These are phyloP conservation scores for Mirza zaza DNA, from an alignment of 2,113 vertebrate genomes.

Conservation along the genomic window DNA sequence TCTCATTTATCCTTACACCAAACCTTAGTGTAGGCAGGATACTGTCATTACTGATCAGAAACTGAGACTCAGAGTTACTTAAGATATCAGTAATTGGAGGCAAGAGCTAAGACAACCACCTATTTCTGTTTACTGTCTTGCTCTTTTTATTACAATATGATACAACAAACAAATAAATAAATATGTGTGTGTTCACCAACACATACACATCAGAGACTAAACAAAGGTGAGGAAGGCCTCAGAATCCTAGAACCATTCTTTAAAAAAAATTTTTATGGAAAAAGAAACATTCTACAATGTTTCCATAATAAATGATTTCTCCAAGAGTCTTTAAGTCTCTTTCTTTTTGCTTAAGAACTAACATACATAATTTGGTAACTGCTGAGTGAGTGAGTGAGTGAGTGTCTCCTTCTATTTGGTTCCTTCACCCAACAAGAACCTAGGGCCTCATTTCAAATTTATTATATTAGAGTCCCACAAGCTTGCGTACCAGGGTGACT, in stretches of 20 bases:
- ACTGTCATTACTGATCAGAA: neutral
- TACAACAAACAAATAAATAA: neutral
- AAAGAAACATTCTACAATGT: neutral
- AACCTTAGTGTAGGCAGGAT: neutral
- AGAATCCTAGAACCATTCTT: conserved; percentile 8
- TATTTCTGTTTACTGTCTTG: neutral
- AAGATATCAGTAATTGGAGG: neutral
- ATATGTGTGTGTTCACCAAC: neutral
- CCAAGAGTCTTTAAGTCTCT: neutral
- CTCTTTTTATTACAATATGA: neutral
- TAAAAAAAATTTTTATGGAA: neutral
- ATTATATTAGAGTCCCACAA: neutral
- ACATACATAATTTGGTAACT: neutral
- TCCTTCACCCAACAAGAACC: neutral
- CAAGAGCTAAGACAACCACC: neutral
- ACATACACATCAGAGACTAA: neutral
- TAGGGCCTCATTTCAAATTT: neutral
- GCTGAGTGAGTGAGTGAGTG: neutral
- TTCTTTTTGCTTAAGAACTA: neutral
- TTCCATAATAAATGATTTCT: neutral
- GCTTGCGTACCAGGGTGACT: neutral
- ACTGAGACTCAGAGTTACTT: neutral
- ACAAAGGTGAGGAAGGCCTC: neutral
- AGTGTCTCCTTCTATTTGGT: neutral
- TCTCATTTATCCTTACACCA: neutral